Conservation (phyloP, 2,113 vertebrate genomes). For the Procapra przewalskii region DNA sequence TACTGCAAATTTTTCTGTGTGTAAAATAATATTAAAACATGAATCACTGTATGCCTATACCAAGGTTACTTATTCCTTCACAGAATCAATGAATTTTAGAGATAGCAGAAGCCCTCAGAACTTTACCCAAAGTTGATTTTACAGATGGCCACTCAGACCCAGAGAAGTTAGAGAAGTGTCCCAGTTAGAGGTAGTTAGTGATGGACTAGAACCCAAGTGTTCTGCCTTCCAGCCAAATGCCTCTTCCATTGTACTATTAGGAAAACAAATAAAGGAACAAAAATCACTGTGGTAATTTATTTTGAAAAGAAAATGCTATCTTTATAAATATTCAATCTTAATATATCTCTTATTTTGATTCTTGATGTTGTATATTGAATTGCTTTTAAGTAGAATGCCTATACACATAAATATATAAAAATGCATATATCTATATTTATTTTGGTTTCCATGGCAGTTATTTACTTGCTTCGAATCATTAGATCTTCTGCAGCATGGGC, state of each 20-base stretch:
- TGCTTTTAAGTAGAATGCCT: neutral
- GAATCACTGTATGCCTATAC: neutral
- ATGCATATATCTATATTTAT: neutral
- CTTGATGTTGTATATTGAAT: neutral
- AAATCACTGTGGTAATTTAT: neutral
- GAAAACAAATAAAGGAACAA: slow-evolving; percentile 5
- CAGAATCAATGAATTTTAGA: neutral
- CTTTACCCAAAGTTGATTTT: neutral
- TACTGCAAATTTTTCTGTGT: neutral
- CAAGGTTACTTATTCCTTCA: neutral
- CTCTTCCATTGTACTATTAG: neutral
- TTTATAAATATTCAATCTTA: neutral
- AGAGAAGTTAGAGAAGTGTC: neutral
- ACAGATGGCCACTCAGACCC: neutral
- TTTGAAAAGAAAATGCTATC: neutral
- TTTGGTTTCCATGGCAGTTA: slow-evolving; percentile 27
- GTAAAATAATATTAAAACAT: neutral
- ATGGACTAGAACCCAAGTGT: neutral
- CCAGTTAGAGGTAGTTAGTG: neutral
- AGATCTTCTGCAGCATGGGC: neutral
- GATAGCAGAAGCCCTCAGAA: neutral
- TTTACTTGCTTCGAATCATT: slow-evolving; percentile 43
- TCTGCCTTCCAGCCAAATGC: neutral
- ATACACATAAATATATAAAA: neutral
- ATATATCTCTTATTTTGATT: neutral